phyloP scores from a whole-genome alignment of 2,113 vertebrate species.

The Ceuthmochares aereus region DNA sequence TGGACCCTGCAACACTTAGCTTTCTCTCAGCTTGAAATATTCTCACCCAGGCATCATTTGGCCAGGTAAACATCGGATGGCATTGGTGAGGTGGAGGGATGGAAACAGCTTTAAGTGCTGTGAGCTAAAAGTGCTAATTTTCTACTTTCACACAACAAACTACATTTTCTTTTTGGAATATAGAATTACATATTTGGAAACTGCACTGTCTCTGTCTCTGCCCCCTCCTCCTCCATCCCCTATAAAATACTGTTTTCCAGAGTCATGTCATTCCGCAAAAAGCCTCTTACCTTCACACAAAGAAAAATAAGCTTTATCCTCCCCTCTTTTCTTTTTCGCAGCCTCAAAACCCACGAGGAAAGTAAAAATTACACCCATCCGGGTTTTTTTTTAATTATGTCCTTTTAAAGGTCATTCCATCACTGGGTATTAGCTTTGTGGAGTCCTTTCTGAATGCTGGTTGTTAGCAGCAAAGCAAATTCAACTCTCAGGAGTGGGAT shows the following conservation, averaged over 20 bases:
- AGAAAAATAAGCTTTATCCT: neutral
- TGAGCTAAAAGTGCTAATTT: neutral
- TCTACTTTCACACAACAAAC: neutral
- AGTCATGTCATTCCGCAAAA: rapidly evolving
- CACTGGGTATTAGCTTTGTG: neutral
- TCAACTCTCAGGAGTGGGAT: rapidly evolving
- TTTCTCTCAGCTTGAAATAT: neutral
- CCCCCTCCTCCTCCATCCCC: too few relatives aligned
- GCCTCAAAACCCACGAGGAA: neutral
- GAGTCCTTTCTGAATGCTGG: neutral
- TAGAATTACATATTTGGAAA: neutral
- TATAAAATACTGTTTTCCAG: neutral
- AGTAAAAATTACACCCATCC: neutral
- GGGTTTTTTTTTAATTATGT: neutral
- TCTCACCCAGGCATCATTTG: neutral
- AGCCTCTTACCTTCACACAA: rapidly evolving
- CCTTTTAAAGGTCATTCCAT: slow-evolving; percentile 2
- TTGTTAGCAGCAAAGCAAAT: neutral
- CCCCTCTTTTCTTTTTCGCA: too few relatives aligned
- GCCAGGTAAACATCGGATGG: too few relatives aligned
- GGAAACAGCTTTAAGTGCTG: neutral
- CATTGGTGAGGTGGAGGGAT: neutral
- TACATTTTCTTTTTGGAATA: neutral
- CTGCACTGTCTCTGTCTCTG: neutral
- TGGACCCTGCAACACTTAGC: too few relatives aligned